Base-by-base conservation (phyloP, 2,797 vertebrate genomes). In the Phaenicophaeus curvirostris region DNA sequence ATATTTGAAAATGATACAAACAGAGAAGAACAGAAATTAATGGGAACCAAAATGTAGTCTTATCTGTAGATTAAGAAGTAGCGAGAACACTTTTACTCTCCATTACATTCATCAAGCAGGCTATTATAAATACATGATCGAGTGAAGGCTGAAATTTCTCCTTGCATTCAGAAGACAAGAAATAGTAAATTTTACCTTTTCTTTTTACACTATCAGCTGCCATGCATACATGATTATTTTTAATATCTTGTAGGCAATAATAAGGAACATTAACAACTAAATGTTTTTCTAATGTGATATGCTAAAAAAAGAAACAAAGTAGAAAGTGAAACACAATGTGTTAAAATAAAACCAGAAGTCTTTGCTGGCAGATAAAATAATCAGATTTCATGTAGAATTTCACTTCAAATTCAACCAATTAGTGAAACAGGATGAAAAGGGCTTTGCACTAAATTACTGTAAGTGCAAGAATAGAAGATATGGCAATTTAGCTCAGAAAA, bases 401-500 rank as follows among this genome's bases (percentile, higher is more conserved):
- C 58, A 74, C 25, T 91, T 25, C 10, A 63, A 73, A 94, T 81
- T 86, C 33, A 44, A 76, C 48, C 80, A 94, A 20, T 91, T 91
- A 93, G 62, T 85, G 44, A 62, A 13, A 63, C 2, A 18, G 53
- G 42, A 90, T 76, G 69, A 94, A 95, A 95, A 93, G 19, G 44
- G n/a, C 23, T 86, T 93, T 93, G 61, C 83, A 73, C 30, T 63
- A 82, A 93, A 94, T 72, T 73, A 79, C 42, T 91, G 3, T 50
- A 89, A 87, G 82, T 75, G 51, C 51, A 76, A 90, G 59, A 92
- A 48, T 28, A 85, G 82, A 86, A 62, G 92, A 85, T 91, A 78
- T 46, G 46, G 74, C 55, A 94, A 95, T 92, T 94, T 88, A 91
- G 67, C 59, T 88, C 63, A 67, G 80, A 90, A 93, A 95, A 91